A percentile compares a stretch with the other conserved stretches of the same genome.
Conservation (phyloP, 2,888 invertebrate species). For the Nemotelus nigrinus region DNA sequence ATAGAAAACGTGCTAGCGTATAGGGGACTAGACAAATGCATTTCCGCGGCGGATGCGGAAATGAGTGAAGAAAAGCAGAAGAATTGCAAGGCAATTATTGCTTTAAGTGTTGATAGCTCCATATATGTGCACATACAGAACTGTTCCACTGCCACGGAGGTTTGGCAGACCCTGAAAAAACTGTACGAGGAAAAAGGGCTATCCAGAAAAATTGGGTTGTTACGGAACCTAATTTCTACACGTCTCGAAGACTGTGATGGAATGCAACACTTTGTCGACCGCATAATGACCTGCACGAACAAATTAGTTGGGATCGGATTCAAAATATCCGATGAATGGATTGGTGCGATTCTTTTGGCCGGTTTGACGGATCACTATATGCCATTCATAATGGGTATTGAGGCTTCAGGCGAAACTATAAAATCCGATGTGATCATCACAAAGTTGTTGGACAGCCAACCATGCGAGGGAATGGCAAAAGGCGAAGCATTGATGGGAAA, state of each 20-base stretch:
- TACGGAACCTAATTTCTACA: background rate
- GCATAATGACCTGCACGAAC: conserved; percentile 55
- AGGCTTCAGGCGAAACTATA: too few relatives aligned
- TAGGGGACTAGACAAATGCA: background rate
- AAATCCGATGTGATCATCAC: too few relatives aligned
- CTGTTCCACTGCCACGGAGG: background rate
- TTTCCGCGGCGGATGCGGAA: background rate
- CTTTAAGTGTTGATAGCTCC: background rate
- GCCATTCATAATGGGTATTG: too few relatives aligned
- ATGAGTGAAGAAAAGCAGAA: background rate
- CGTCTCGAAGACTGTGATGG: background rate
- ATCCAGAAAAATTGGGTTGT: background rate
- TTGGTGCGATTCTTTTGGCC: conserved; percentile 56
- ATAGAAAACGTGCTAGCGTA: too few relatives aligned
- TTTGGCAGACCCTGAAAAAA: too few relatives aligned
- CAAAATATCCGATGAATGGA: conserved; percentile 31
- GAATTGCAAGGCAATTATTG: background rate
- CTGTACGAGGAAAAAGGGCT: background rate
- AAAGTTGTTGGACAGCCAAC: too few relatives aligned
- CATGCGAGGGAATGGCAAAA: too few relatives aligned
- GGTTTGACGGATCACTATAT: conserved; percentile 56
- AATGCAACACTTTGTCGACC: background rate
- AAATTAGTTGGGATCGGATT: conserved; percentile 49
- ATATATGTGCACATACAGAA: background rate
- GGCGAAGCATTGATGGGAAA: too few relatives aligned